Conservation (phyloP, 2,797 vertebrate species). For the Mormyrus proboscirostris region DNA sequence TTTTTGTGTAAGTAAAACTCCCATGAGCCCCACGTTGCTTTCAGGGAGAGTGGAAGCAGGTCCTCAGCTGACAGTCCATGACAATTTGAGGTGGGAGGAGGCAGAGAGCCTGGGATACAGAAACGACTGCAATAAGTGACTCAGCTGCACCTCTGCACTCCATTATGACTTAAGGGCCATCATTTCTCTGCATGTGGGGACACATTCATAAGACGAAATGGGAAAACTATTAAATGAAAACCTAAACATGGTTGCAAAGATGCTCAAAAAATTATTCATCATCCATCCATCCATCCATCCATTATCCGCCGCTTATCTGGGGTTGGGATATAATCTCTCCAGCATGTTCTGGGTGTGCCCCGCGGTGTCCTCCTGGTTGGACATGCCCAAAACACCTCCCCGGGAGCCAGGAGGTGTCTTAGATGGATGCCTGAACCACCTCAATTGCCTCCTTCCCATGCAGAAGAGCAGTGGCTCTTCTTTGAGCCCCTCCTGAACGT, state of each 20-base stretch:
- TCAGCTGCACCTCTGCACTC: not conserved
- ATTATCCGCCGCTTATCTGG: not conserved
- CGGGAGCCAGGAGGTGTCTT: not conserved
- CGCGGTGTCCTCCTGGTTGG: not conserved
- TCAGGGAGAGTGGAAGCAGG: not conserved
- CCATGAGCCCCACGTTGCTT: not conserved
- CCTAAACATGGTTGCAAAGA: not conserved
- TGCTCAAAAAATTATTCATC: not conserved
- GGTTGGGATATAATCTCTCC: not conserved
- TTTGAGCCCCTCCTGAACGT: not conserved
- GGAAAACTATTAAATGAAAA: not conserved
- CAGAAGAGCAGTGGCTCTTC: not conserved
- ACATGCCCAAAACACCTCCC: not conserved
- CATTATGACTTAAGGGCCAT: not conserved
- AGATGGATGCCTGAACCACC: not conserved
- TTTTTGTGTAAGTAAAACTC: not conserved
- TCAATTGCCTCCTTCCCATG: not conserved
- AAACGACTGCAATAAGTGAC: not conserved
- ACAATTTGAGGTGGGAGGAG: not conserved
- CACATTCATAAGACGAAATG: not conserved
- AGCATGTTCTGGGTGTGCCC: not conserved
- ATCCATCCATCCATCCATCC: not conserved
- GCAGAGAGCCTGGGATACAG: not conserved
- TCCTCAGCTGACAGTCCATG: not conserved
- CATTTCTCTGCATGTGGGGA: not conserved